Evolutionary conservation across 2,797 vertebrate species (phyloP).

Genomic region (Amniataba percoides): DNA sequence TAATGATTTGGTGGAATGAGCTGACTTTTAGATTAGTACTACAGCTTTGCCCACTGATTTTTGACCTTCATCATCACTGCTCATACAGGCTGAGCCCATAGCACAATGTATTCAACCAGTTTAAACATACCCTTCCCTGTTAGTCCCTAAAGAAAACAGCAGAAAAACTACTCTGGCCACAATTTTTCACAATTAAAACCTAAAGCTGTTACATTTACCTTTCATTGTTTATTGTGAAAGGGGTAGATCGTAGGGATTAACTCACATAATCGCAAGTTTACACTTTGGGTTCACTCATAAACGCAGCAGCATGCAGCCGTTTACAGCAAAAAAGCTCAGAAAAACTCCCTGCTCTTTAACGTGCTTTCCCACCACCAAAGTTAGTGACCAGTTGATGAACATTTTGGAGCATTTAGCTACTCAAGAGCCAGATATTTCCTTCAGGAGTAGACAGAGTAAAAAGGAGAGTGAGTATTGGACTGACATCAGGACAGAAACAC

Average conservation of each 20-base stretch:
- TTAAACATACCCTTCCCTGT: constrained; percentile 7
- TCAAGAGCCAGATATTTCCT: neutral
- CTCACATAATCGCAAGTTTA: neutral
- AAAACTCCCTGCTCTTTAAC: neutral
- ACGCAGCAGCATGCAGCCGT: neutral
- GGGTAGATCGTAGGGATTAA: neutral
- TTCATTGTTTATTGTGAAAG: neutral
- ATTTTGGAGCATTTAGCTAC: neutral
- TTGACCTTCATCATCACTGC: constrained; percentile 25
- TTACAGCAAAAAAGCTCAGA: constrained; percentile 1
- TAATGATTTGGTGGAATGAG: constrained; percentile 25
- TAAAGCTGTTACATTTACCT: neutral
- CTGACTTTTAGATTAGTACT: constrained; percentile 6
- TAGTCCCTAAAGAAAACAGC: neutral
- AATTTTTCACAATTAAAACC: neutral
- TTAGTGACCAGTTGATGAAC: neutral
- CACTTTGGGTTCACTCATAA: neutral
- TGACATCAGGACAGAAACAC: neutral
- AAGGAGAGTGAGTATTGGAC: neutral
- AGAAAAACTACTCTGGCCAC: neutral
- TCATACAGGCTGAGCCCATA: neutral
- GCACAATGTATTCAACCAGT: constrained; percentile 10
- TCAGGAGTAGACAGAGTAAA: neutral
- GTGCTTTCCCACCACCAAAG: neutral
- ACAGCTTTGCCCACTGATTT: constrained; percentile 20